phyloP scores from a whole-genome alignment of 1,140 invertebrate species.

The Thaumatotibia leucotreta region DNA sequence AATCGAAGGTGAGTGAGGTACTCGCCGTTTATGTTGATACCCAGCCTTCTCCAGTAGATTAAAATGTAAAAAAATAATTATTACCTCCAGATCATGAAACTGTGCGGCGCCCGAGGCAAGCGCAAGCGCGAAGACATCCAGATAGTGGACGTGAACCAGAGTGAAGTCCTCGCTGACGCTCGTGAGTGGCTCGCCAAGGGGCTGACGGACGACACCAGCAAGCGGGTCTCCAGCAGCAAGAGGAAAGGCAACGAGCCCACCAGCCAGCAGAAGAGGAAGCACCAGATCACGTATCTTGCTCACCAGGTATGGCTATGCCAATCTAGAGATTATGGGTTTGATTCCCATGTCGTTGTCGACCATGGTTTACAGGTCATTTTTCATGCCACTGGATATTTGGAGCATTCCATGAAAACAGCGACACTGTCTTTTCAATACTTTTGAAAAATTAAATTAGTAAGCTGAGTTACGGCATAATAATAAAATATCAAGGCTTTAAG shows the following conservation, averaged over 20 bases:
- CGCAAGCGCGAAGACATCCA: constrained; percentile 76
- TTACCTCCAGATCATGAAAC: constrained; percentile 66
- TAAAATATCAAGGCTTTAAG: no score
- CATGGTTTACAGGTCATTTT: no score
- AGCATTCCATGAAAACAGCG: no score
- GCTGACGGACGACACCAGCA: constrained; percentile 84
- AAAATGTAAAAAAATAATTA: no score
- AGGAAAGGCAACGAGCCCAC: constrained; percentile 80
- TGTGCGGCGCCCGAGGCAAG: constrained; percentile 66
- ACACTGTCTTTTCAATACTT: no score
- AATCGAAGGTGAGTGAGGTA: no score
- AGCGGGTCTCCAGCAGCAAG: constrained; percentile 72
- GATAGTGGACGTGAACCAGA: constrained; percentile 90
- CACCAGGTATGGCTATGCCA: constrained; percentile 79
- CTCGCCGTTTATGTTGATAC: no score
- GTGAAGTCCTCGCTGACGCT: constrained; percentile 87
- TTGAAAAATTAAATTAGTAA: no score
- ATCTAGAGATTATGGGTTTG: background rate
- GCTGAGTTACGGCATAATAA: no score
- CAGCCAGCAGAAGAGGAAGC: constrained; percentile 87
- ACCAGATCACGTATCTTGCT: constrained; percentile 97
- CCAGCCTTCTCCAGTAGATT: no score
- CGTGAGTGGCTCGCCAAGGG: constrained; percentile 89
- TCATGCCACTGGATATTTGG: no score
- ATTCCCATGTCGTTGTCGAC: background rate